phyloP scores from a whole-genome alignment of 37 sponge, comb jelly and placozoan species.

The Aplysina aerophoba region DNA sequence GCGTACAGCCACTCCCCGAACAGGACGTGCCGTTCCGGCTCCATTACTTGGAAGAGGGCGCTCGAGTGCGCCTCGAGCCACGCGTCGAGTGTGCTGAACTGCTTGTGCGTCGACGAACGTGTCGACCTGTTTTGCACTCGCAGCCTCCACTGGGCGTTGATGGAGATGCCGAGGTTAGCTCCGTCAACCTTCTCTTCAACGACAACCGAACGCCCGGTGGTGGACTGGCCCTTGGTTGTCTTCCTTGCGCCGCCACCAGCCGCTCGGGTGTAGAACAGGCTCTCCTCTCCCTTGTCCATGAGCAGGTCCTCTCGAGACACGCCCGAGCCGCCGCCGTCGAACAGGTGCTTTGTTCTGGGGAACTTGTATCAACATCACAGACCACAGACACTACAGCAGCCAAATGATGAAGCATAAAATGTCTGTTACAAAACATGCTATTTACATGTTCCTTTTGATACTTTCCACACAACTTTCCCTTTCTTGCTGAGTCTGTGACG shows the following conservation, averaged over 20 bases:
- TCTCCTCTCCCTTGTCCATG: constrained; percentile 80
- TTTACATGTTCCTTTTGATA: no score
- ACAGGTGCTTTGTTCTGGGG: constrained; percentile 85
- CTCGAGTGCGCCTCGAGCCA: constrained; percentile 79
- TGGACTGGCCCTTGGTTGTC: background rate
- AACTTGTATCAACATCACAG: constrained; percentile 77
- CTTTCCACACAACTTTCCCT: no score
- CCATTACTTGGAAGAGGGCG: constrained; percentile 60
- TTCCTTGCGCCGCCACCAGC: background rate
- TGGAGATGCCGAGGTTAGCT: constrained; percentile 91
- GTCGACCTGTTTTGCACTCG: constrained; percentile 81
- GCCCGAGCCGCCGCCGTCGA: constrained; percentile 83
- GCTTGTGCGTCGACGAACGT: constrained; percentile 78
- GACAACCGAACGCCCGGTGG: constrained; percentile 35
- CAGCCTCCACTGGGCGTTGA: constrained; percentile 43
- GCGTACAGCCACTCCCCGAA: constrained; percentile 94
- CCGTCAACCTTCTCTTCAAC: constrained; percentile 94
- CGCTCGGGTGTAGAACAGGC: constrained; percentile 59
- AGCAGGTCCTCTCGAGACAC: constrained; percentile 91
- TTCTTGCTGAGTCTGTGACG: no score
- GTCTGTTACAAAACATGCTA: no score
- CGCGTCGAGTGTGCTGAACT: constrained; percentile 78
- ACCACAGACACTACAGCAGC: no score
- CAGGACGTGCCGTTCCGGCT: constrained; percentile 71
- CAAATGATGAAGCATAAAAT: no score